Evolutionary conservation across 2,113 vertebrate genomes (phyloP).

Genomic region (Picathartes gymnocephalus): DNA sequence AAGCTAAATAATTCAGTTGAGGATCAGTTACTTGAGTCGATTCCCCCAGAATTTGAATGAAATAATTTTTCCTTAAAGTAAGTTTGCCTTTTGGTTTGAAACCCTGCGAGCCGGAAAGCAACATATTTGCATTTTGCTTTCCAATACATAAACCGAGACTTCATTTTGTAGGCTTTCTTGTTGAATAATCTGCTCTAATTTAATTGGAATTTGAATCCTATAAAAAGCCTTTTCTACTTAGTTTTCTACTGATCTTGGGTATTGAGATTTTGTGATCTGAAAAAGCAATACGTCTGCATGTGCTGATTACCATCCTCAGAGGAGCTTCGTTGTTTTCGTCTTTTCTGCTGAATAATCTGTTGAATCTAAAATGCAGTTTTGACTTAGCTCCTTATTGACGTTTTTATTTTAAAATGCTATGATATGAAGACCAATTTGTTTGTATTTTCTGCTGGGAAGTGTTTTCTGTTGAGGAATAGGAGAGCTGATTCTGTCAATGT

Average conservation of each 20-base stretch:
- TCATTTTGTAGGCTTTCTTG: slow-evolving; percentile 53
- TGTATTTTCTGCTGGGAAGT: slow-evolving; percentile 26
- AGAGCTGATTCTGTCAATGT: slow-evolving; percentile 3
- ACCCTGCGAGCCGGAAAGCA: slow-evolving; percentile 53
- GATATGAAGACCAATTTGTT: slow-evolving; percentile 16
- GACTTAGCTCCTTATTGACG: slow-evolving; percentile 36
- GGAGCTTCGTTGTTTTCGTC: background rate
- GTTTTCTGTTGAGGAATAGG: background rate
- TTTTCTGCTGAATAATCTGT: slow-evolving; percentile 51
- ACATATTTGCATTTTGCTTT: slow-evolving; percentile 64
- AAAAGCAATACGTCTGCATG: slow-evolving; percentile 1
- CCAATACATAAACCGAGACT: slow-evolving; percentile 45
- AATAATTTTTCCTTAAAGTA: slow-evolving; percentile 55
- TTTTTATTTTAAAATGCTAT: slow-evolving; percentile 41
- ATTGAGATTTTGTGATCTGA: slow-evolving; percentile 57
- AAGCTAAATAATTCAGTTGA: slow-evolving; percentile 67
- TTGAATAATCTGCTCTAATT: slow-evolving; percentile 66
- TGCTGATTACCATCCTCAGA: slow-evolving; percentile 17
- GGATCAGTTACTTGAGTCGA: slow-evolving; percentile 53
- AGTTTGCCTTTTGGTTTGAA: slow-evolving; percentile 58
- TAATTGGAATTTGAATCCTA: slow-evolving; percentile 65
- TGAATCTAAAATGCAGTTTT: slow-evolving; percentile 38
- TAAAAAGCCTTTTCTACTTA: slow-evolving; percentile 56
- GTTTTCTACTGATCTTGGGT: slow-evolving; percentile 44
- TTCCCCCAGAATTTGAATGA: slow-evolving; percentile 54